Evolutionary conservation across 2,113 vertebrate species (phyloP).

Genomic region (Strix aluco): DNA sequence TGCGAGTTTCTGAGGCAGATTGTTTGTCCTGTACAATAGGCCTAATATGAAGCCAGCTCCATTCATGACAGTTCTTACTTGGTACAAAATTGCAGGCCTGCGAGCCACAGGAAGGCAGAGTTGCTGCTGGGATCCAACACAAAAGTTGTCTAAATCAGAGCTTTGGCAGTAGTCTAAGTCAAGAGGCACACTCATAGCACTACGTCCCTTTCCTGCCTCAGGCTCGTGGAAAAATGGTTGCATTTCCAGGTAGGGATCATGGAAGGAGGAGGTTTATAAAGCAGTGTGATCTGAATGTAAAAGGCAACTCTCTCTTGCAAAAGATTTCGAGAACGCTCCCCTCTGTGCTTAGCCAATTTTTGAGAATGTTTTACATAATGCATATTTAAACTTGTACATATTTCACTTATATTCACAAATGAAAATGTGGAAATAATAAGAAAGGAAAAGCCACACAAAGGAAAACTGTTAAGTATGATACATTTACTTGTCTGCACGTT

Average conservation of each 20-base stretch:
- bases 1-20: not conserved
- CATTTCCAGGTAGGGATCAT: not conserved
- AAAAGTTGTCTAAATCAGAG: not conserved
- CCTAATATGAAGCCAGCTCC: not conserved
- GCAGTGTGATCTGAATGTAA: not conserved
- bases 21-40: not conserved
- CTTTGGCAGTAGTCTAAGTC: not conserved
- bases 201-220: not conserved
- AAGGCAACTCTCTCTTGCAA: not conserved
- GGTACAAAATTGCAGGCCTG: not conserved
- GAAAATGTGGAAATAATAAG: conserved; percentile 54
- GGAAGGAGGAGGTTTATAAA: not conserved
- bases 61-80: not conserved
- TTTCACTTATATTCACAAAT: conserved; percentile 47
- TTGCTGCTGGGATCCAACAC: not conserved
- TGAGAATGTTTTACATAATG: not conserved
- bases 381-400: conserved; percentile 24
- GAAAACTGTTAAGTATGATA: conserved; percentile 11
- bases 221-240: not conserved
- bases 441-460: conserved; percentile 69
- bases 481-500: conserved; percentile 33
- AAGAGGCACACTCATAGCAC: not conserved
- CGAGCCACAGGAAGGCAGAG: not conserved
- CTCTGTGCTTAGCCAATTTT: not conserved
- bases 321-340: not conserved